Evolutionary conservation across 2,113 vertebrate genomes (phyloP).

Genomic region (Hylia prasina): DNA sequence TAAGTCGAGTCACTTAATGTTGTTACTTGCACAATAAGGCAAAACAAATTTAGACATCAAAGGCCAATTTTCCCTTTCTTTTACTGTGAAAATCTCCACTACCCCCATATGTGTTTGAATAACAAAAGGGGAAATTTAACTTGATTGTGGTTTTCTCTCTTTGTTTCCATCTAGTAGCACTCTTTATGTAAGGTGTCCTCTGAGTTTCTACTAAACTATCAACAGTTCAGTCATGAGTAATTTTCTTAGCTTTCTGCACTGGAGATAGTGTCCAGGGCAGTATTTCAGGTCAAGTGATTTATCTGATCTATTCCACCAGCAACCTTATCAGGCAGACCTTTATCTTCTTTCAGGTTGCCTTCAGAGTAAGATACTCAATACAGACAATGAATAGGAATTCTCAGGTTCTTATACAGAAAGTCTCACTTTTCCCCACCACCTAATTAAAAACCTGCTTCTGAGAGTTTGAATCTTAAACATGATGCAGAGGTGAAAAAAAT

Average conservation of each 20-base stretch:
- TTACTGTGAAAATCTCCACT: neutral
- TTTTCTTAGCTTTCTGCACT: neutral
- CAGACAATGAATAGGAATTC: neutral
- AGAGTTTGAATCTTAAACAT: neutral
- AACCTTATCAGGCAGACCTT: neutral
- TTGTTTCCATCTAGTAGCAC: neutral
- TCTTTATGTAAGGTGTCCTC: neutral
- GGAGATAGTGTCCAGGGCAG: neutral
- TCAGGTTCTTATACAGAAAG: neutral
- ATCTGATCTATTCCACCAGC: neutral
- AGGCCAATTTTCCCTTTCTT: neutral
- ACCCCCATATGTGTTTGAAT: neutral
- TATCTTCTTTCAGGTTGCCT: neutral
- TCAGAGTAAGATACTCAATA: neutral
- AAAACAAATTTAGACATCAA: neutral
- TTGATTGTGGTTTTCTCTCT: neutral
- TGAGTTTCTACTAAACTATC: neutral
- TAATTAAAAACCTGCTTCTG: neutral
- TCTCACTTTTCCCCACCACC: neutral
- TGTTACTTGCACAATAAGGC: neutral
- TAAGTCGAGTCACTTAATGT: rapidly evolving
- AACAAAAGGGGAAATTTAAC: neutral
- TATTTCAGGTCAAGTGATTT: neutral
- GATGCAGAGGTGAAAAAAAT: neutral
- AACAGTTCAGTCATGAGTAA: neutral